Conservation (phyloP, 1,140 invertebrate species). For the Apis dorsata region DNA sequence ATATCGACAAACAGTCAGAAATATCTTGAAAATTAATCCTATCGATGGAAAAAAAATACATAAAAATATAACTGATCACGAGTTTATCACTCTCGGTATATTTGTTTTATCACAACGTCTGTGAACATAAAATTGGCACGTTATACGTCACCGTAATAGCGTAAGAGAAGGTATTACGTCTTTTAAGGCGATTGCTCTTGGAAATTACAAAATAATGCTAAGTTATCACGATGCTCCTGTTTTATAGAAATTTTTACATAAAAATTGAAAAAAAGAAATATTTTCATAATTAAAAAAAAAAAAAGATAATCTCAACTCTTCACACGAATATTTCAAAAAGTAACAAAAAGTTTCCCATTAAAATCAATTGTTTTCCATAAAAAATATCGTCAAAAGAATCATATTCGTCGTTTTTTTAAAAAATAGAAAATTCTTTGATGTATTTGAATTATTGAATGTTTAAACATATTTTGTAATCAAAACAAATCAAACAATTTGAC, state of each 20-base stretch:
- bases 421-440: no score
- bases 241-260: background rate
- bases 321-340: background rate
- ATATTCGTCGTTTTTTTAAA: no score
- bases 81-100: background rate
- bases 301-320: background rate
- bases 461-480: no score
- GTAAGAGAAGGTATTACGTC: constrained; percentile 22
- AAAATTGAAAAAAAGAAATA: no score
- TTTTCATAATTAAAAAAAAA: no score
- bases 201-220: constrained; percentile 13
- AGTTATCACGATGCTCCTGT: constrained; percentile 1
- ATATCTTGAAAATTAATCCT: background rate
- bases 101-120: constrained; percentile 6
- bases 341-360: background rate
- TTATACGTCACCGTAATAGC: constrained; percentile 6
- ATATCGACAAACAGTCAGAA: background rate
- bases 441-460: no score
- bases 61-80: background rate
- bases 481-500: no score
- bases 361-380: background rate
- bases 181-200: background rate
- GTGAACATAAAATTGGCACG: constrained; percentile 8
- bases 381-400: background rate
- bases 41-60: background rate